Percentiles rank a stretch among this genome's conserved stretches.
These are phyloP conservation scores for Apodemia hepburni DNA, from an alignment of 2,888 invertebrate species.

Conservation along the genomic window DNA sequence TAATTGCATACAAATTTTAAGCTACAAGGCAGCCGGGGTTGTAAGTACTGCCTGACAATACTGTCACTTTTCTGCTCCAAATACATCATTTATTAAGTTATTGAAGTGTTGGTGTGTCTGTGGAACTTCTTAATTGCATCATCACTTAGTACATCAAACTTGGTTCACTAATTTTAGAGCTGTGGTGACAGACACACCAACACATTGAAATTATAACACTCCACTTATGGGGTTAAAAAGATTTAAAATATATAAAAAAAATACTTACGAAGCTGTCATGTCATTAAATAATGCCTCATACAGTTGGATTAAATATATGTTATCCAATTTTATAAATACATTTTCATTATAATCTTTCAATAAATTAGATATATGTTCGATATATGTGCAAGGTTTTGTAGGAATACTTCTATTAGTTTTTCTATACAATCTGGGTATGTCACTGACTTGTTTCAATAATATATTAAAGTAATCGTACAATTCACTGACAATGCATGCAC, in stretches of 20 bases:
- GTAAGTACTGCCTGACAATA: too few relatives aligned
- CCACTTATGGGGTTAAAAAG: neutral
- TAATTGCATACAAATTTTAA: too few relatives aligned
- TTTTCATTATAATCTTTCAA: conserved; percentile 80
- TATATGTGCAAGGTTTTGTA: conserved; percentile 89
- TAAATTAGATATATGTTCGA: conserved; percentile 82
- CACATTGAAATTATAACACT: neutral
- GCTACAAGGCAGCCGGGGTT: too few relatives aligned
- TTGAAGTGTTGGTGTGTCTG: too few relatives aligned
- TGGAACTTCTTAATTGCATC: too few relatives aligned
- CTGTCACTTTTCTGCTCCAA: too few relatives aligned
- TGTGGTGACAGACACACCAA: neutral
- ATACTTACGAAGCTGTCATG: conserved; percentile 80
- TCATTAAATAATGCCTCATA: conserved; percentile 65
- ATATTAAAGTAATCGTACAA: conserved; percentile 67
- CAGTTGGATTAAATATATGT: conserved; percentile 51
- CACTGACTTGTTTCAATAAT: conserved; percentile 90
- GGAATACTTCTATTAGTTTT: conserved; percentile 95
- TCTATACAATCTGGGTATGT: conserved; percentile 95
- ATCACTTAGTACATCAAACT: neutral
- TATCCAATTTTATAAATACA: conserved; percentile 58
- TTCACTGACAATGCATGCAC: conserved; percentile 63
- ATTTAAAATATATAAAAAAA: neutral
- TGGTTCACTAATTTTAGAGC: neutral
- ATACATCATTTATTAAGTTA: too few relatives aligned